These are phyloP conservation scores for Drosophila kohkoa DNA, from an alignment of 1,140 invertebrate species.

Conservation along the genomic window DNA sequence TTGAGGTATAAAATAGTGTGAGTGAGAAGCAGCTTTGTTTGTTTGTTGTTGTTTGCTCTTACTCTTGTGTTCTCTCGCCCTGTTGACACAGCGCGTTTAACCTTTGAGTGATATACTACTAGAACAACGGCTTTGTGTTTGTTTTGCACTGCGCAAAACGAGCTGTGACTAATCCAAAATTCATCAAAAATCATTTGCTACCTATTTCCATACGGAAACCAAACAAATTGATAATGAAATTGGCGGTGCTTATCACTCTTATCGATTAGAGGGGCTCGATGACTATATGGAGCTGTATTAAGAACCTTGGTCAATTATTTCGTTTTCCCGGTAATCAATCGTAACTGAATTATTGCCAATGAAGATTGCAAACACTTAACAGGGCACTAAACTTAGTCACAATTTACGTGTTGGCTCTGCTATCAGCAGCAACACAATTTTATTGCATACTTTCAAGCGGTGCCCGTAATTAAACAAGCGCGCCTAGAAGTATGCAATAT, in stretches of 20 bases:
- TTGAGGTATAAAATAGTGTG: conserved; percentile 23
- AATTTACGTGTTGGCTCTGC: neutral
- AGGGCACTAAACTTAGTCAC: conserved; percentile 16
- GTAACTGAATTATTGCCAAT: neutral
- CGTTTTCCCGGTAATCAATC: neutral
- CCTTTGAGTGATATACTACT: conserved; percentile 28
- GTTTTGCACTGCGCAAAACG: conserved; percentile 23
- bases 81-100: conserved; percentile 4
- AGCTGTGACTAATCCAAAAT: neutral
- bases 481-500: conserved; percentile 46
- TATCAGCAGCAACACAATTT: neutral
- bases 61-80: conserved; percentile 5
- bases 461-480: accelerated
- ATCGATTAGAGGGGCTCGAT: conserved; percentile 2
- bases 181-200: neutral
- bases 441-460: conserved; percentile 40
- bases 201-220: neutral
- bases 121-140: conserved; percentile 1
- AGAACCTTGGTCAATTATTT: neutral
- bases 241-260: neutral
- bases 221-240: conserved; percentile 2
- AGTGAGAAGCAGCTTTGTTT: conserved; percentile 24
- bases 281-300: neutral
- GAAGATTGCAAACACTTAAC: conserved; percentile 13
- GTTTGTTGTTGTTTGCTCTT: conserved; percentile 11